Evolutionary conservation across 2,113 vertebrate species (phyloP).

Genomic region (Piaya cayana): DNA sequence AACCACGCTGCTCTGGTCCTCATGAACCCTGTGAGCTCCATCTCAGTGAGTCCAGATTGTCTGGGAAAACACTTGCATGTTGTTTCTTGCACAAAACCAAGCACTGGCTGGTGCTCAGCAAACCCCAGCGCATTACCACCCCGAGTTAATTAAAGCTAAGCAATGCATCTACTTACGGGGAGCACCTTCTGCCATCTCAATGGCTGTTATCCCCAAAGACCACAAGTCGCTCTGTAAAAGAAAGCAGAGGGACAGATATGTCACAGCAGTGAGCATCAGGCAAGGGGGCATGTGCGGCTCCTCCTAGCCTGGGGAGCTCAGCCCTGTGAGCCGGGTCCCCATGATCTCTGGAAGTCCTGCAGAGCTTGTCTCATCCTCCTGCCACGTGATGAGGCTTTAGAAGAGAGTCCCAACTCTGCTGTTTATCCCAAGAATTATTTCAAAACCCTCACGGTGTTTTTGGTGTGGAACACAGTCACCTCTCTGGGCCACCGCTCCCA

Average conservation of each 20-base stretch:
- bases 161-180: constrained; percentile 88
- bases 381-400: not conserved
- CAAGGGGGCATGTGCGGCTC: not conserved
- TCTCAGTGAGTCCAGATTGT: not conserved
- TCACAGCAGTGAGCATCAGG: not conserved
- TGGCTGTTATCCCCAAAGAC: constrained; percentile 97
- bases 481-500: not conserved
- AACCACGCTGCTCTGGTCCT: not conserved
- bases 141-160: not conserved
- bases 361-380: not conserved
- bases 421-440: not conserved
- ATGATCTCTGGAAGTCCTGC: not conserved
- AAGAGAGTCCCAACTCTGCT: not conserved
- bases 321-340: not conserved
- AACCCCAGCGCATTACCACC: not conserved
- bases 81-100: not conserved
- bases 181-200: constrained; percentile 98
- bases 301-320: not conserved
- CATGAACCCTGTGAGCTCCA: fast-evolving
- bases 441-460: not conserved
- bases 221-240: constrained; percentile 94
- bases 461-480: fast-evolving
- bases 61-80: not conserved
- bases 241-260: not conserved
- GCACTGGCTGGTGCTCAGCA: not conserved